Evolutionary conservation across 2,888 invertebrate species (phyloP).

Genomic region (Lapara coniferarum): DNA sequence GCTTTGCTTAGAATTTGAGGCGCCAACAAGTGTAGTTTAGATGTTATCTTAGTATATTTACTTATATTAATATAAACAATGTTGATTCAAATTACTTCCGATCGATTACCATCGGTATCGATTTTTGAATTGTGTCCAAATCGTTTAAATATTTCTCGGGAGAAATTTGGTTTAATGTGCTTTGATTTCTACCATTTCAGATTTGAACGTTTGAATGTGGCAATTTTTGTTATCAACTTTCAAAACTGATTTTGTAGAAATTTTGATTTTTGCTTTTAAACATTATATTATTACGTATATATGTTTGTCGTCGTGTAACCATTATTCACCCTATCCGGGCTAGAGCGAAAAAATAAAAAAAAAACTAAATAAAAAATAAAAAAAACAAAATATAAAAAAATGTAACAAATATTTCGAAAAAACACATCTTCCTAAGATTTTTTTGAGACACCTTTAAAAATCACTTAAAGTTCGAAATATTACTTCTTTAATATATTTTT

Average conservation of each 20-base stretch:
- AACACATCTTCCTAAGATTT: conserved; percentile 31
- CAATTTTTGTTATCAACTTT: conserved; percentile 40
- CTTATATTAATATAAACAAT: conserved; percentile 38
- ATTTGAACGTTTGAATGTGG: conserved; percentile 49
- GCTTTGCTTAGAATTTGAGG: conserved; percentile 46
- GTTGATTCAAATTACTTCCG: conserved; percentile 43
- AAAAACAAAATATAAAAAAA: conserved; percentile 31
- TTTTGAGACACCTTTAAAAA: conserved; percentile 31
- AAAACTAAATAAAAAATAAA: conserved; percentile 50
- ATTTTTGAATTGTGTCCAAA: background rate
- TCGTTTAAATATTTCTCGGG: conserved; percentile 17
- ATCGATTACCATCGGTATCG: conserved; percentile 15
- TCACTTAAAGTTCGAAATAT: conserved; percentile 28
- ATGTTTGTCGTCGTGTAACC: conserved; percentile 75
- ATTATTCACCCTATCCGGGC: conserved; percentile 71
- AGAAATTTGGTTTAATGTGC: conserved; percentile 43
- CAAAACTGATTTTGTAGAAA: conserved; percentile 64
- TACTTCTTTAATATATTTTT: conserved; percentile 16
- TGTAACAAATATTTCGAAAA: conserved; percentile 26
- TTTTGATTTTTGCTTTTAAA: conserved; percentile 44
- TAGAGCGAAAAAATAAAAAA: conserved; percentile 62
- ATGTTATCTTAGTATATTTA: conserved; percentile 28
- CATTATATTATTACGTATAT: conserved; percentile 58
- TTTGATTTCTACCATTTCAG: conserved; percentile 65
- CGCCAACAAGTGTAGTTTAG: conserved; percentile 48